Evolutionary conservation across 2,797 vertebrate species (phyloP).

Genomic region (Acipenser oxyrinchus): DNA sequence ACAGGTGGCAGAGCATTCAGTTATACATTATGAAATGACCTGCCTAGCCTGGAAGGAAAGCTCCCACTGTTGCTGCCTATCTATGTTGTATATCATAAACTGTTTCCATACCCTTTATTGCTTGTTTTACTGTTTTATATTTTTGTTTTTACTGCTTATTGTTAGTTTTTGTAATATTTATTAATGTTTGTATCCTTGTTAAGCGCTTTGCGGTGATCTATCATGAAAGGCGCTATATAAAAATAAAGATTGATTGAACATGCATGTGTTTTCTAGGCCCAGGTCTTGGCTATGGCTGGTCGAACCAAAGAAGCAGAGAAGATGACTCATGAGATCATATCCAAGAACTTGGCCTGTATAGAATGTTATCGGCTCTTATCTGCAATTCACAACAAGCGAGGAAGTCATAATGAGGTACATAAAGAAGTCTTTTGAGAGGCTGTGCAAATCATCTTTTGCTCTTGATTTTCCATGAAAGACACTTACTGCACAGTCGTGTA

Average conservation of each 20-base stretch:
- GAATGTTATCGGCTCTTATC: constrained; percentile 91
- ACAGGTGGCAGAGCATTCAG: no score
- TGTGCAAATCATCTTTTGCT: background rate
- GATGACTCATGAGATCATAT: constrained; percentile 70
- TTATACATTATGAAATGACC: no score
- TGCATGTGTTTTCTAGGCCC: constrained; percentile 57
- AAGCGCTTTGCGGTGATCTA: no score
- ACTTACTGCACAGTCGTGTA: no score
- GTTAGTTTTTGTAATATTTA: no score
- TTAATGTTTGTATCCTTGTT: no score
- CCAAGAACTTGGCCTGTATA: constrained; percentile 63
- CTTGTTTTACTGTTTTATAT: background rate
- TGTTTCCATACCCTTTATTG: background rate
- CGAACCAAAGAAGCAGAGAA: constrained; percentile 69
- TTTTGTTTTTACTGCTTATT: no score
- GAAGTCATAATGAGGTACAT: constrained; percentile 72
- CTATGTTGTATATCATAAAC: background rate
- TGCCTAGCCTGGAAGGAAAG: no score
- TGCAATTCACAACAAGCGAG: constrained; percentile 88
- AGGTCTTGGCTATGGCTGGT: constrained; percentile 82
- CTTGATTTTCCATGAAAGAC: no score
- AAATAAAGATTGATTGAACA: no score
- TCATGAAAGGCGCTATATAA: no score
- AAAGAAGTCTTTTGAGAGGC: background rate
- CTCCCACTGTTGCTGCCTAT: no score